Evolutionary conservation across 2,113 vertebrate species (phyloP).

Genomic region (Heterotilapia buettikoferi): DNA sequence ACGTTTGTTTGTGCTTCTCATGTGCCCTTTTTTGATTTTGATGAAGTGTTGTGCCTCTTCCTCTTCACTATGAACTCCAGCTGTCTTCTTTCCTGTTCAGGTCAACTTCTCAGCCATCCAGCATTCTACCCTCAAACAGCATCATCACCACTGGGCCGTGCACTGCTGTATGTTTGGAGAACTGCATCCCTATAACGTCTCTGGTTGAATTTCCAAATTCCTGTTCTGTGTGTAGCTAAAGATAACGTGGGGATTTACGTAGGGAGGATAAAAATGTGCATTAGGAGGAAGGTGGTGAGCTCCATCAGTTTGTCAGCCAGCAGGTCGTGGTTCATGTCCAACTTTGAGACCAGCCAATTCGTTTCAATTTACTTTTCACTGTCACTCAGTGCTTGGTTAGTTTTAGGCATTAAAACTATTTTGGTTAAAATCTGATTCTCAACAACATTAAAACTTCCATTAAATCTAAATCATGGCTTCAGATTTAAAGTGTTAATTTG

Average conservation of each 20-base stretch:
- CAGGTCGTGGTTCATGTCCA: neutral
- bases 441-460: neutral
- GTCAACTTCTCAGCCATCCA: neutral
- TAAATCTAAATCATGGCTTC: accelerated
- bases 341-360: neutral
- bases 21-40: neutral
- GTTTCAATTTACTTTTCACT: neutral
- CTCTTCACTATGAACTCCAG: neutral
- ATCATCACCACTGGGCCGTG: neutral
- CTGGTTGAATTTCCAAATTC: neutral
- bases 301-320: neutral
- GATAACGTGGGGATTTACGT: accelerated
- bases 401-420: neutral
- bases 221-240: neutral
- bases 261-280: neutral
- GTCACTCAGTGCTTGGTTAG: neutral
- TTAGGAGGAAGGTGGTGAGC: neutral
- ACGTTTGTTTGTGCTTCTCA: neutral
- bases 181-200: neutral
- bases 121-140: neutral
- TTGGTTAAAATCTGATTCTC: neutral
- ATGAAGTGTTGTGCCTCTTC: neutral
- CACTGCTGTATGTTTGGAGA: neutral
- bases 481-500: neutral
- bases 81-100: neutral